Evolutionary conservation across 2,113 vertebrate genomes (phyloP).

Genomic region (Ailuropoda melanoleuca): DNA sequence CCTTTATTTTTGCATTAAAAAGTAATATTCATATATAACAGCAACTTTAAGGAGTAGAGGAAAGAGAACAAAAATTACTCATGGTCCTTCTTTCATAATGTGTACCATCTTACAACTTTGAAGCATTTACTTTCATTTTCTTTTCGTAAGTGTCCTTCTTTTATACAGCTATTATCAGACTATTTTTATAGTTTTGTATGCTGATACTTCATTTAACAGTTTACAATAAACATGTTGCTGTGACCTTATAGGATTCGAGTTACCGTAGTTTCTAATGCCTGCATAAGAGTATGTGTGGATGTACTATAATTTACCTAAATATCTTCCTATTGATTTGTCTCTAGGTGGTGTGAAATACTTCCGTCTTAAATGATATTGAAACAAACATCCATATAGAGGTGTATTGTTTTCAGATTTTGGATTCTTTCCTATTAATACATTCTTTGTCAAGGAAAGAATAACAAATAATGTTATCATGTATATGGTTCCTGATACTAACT

Average conservation of each 20-base stretch:
- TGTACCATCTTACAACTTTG: not conserved
- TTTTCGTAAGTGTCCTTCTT: not conserved
- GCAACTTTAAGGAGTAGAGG: not conserved
- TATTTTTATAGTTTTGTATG: not conserved
- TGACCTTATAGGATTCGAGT: not conserved
- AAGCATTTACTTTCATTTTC: not conserved
- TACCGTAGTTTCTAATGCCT: not conserved
- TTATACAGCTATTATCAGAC: not conserved
- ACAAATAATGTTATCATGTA: not conserved
- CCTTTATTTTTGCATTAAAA: not conserved
- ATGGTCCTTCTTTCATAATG: not conserved
- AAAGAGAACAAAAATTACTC: not conserved
- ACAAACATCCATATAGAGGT: not conserved
- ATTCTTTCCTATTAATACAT: not conserved
- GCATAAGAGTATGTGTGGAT: not conserved
- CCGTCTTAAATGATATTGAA: not conserved
- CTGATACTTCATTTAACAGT: not conserved
- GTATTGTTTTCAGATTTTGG: not conserved
- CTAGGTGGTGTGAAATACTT: not conserved
- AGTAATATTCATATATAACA: not conserved
- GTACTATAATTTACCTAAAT: not conserved
- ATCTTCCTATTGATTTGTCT: not conserved
- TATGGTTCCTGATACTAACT: not conserved
- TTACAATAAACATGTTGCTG: not conserved
- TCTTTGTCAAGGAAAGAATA: not conserved